Evolutionary conservation across 2,888 invertebrate genomes (phyloP), one percentile per base, ranked within the genome.

Genomic region (Acronicta alni): DNA sequence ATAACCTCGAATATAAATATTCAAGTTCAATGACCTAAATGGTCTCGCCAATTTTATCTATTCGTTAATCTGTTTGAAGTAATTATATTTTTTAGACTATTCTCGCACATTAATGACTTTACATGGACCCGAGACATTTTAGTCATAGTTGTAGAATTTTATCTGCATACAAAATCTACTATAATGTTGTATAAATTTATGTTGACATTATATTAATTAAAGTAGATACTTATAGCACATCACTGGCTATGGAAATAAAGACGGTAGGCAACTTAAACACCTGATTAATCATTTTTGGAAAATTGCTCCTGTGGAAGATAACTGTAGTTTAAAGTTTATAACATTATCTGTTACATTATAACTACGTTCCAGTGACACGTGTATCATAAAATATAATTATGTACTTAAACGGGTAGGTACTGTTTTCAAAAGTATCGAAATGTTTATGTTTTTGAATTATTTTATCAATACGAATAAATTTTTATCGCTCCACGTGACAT

Each of bases 401-500:
- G n/a, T n/a, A n/a, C n/a, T n/a, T n/a, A n/a, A n/a, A n/a, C n/a
- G n/a, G n/a, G n/a, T n/a, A 42, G 3, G 12, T 12, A 12, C 12
- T 65, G 18, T 48, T 35, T 53, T 32, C 0, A 32, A 42, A 65
- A 43, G 57, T 20, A 66, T 43, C 12, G 38, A 16, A 41, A 48
- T 57, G 51, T 57, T 72, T 67, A 57, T 67, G 52, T 67, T 35
- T 35, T 35, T 35, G 14, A n/a, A 35, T 52, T 53, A 64, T 53
- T 49, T 67, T 67, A 67, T 67, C 67, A 57, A 48, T 35, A 48
- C 53, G 67, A 49, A 66, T 56, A 45, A 38, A 49, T 51, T 49
- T 57, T 66, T 67, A 72, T 67, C 67, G 30, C 35, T 53, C 9
- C 49, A 47, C 45, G 32, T 49, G 67, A 71, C 57, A 66, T 67